Percentiles rank a stretch among this genome's conserved stretches.
These are phyloP conservation scores for Isichthys henryi DNA, from an alignment of 2,113 vertebrate genomes.

Conservation along the genomic window DNA sequence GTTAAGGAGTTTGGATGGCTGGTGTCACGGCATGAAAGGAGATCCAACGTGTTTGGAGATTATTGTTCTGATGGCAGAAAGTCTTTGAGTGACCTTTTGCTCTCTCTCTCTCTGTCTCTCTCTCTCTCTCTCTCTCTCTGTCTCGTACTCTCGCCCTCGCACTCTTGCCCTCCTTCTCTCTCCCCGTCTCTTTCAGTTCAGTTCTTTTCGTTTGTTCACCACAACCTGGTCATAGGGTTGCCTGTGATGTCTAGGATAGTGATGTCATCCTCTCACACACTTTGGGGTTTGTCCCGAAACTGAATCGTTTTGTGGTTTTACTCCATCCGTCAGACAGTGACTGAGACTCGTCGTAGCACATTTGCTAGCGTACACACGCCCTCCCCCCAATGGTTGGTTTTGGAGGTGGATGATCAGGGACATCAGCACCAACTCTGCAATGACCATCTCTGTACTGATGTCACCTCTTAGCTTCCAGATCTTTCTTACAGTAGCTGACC, in stretches of 20 bases:
- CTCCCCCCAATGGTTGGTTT: not conserved
- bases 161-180: not conserved
- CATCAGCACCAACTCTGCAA: not conserved
- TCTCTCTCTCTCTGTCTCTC: not conserved
- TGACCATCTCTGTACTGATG: not conserved
- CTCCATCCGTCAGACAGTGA: not conserved
- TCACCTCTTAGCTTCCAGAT: not conserved
- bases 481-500: not conserved
- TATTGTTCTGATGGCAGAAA: not conserved
- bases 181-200: not conserved
- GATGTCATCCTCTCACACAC: not conserved
- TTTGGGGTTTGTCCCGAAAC: not conserved
- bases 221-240: not conserved
- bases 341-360: not conserved
- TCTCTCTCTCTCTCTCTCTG: not conserved
- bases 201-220: not conserved
- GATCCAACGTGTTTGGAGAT: not conserved
- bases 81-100: not conserved
- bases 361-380: not conserved
- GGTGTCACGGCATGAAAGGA: not conserved
- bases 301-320: not conserved
- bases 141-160: not conserved
- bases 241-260: not conserved
- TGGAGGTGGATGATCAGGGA: not conserved
- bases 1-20: too few relatives aligned